These are phyloP conservation scores for Tychaedon coryphoeus DNA, from an alignment of 2,113 vertebrate genomes.

Conservation along the genomic window DNA sequence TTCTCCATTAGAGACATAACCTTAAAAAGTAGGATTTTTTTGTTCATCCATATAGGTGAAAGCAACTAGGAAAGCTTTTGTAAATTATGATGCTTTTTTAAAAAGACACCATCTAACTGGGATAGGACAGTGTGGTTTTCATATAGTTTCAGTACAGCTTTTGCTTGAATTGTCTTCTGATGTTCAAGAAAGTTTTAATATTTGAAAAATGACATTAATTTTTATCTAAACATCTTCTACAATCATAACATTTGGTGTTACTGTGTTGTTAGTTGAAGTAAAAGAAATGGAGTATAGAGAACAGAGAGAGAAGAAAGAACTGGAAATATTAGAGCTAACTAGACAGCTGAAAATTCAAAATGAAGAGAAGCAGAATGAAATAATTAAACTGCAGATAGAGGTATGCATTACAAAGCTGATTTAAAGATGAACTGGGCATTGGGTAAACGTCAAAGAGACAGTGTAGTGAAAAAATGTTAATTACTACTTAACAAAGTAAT, in stretches of 20 bases:
- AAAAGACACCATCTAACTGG: not conserved
- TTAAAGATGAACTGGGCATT: not conserved
- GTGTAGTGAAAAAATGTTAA: not conserved
- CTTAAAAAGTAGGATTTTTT: not conserved
- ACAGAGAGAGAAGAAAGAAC: slow-evolving; percentile 76
- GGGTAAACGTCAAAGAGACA: not conserved
- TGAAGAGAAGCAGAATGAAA: slow-evolving; percentile 86
- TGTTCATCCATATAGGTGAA: not conserved
- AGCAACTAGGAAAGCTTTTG: not conserved
- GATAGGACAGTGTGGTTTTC: not conserved
- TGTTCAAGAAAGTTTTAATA: not conserved
- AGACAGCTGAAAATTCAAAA: slow-evolving; percentile 82
- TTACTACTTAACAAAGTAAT: not conserved
- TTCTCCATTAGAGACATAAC: not conserved
- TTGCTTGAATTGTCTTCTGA: not conserved
- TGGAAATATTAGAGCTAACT: slow-evolving; percentile 80
- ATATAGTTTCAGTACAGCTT: not conserved
- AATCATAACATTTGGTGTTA: not conserved
- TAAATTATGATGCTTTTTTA: not conserved
- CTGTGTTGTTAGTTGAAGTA: slow-evolving; percentile 75
- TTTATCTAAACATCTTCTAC: not conserved
- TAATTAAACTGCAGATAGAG: slow-evolving; percentile 91
- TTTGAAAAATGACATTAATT: not conserved
- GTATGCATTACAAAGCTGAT: slow-evolving; percentile 61
- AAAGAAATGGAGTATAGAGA: slow-evolving; percentile 77